Evolutionary conservation across 2,113 vertebrate species (phyloP), one percentile per base, ranked within the genome.

Genomic region (Notechis scutatus): DNA sequence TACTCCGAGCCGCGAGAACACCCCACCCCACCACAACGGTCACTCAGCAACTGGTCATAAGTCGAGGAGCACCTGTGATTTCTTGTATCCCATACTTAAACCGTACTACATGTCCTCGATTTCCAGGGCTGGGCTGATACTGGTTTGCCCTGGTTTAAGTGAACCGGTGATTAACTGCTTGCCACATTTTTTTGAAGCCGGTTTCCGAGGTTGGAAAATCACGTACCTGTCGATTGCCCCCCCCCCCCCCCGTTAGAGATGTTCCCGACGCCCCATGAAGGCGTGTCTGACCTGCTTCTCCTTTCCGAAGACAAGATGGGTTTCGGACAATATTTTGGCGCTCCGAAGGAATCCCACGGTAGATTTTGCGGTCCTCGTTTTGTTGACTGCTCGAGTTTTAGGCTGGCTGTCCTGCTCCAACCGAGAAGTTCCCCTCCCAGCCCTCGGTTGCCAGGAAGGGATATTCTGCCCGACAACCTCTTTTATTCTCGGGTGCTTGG

Each of bases 181-280:
- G 47, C 47, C 5, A 8, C 6, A 8, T 47, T 7, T 8, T 8
- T 47, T 47, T 5, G 7, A 47, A 47, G 7, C 47, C 7, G 1
- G 5, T n/a, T 69, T 69, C 61, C 1, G 29, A n/a, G 11, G 24
- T 8, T 0, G 85, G 24, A 59, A 47, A 1, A 85, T 26, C 14
- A 0, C 50, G 1, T 42, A 2, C 34, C 42, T 90, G 39, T 56
- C 88, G 93, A 45, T 95, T 92, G 59, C 92, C 86, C 94, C 74
- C 4, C 56, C 21, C 4, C 45, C 45, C 6, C 56, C 7, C 5
- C 42, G 2, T 47, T 8, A 98, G 97, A 97, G 50, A 93, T 97
- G 20, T 97, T 97, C 94, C 85, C 92, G 94, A 26, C 95, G 91
- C 95, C 94, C 94, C 89, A 92, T 54, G 97, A 95, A 92, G 96